phyloP scores from a whole-genome alignment of 2,113 vertebrate genomes.

The Hippocampus guttulatus region DNA sequence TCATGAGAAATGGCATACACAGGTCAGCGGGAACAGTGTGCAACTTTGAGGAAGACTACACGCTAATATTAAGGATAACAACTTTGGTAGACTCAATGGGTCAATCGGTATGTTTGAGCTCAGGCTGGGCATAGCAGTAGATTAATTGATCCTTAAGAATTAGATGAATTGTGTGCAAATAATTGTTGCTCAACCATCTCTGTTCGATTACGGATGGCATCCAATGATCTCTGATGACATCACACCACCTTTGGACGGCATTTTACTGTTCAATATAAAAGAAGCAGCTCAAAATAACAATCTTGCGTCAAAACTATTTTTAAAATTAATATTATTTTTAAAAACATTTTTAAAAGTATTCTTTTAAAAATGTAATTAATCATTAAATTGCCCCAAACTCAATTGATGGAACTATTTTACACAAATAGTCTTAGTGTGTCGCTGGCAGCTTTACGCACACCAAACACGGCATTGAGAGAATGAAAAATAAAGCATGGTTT shows the following conservation, averaged over 20 bases:
- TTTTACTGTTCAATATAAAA: not conserved
- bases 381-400: too few species aligned
- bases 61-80: constrained; percentile 3
- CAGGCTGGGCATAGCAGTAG: too few species aligned
- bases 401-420: too few species aligned
- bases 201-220: too few species aligned
- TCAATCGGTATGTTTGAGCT: not conserved
- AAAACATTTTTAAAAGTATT: too few species aligned
- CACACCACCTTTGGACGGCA: not conserved
- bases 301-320: not conserved
- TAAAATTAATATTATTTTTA: too few species aligned
- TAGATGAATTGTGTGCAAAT: too few species aligned
- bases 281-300: not conserved
- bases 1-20: constrained; percentile 10
- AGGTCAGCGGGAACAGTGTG: constrained; percentile 14
- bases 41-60: not conserved
- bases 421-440: constrained; percentile 36
- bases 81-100: not conserved
- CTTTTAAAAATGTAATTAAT: too few species aligned
- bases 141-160: too few species aligned
- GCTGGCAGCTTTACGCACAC: constrained; percentile 26
- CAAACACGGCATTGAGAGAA: constrained; percentile 20
- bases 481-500: constrained; percentile 18
- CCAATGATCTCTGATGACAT: too few species aligned
- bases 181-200: too few species aligned